Evolutionary conservation across 2,888 invertebrate genomes (phyloP).

Genomic region (Lacanobia oleracea): DNA sequence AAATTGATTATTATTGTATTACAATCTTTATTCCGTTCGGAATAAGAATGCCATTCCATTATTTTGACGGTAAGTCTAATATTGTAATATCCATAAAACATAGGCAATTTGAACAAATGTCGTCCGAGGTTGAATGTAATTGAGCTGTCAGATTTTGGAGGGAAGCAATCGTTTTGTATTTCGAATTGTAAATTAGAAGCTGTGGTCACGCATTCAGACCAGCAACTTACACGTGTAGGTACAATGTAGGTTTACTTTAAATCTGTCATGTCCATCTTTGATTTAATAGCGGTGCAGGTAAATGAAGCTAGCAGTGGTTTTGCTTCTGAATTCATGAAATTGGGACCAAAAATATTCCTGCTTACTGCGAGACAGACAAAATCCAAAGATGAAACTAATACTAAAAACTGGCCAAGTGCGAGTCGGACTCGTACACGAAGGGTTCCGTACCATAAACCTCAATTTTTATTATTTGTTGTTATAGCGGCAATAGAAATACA

Average conservation of each 20-base stretch:
- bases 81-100: conserved; percentile 74
- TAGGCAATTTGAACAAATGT: conserved; percentile 89
- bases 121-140: conserved; percentile 83
- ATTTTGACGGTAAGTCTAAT: conserved; percentile 21
- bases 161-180: conserved; percentile 73
- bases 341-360: too few species aligned
- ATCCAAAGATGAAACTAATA: too few species aligned
- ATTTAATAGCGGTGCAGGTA: neutral
- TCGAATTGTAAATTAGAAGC: conserved; percentile 48
- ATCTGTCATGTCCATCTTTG: neutral
- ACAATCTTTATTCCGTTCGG: conserved; percentile 48
- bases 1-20: conserved; percentile 54
- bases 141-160: conserved; percentile 87
- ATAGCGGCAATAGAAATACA: too few species aligned
- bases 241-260: neutral
- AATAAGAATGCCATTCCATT: conserved; percentile 38
- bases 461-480: too few species aligned
- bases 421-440: too few species aligned
- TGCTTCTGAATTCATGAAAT: neutral
- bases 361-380: too few species aligned
- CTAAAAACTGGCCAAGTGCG: neutral
- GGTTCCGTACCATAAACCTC: too few species aligned
- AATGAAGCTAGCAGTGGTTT: neutral
- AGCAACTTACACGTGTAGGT: neutral
- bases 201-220: conserved; percentile 16